Evolutionary conservation across 2,888 invertebrate species (phyloP), one percentile per base, ranked within the genome.

Genomic region (Boloria selene): DNA sequence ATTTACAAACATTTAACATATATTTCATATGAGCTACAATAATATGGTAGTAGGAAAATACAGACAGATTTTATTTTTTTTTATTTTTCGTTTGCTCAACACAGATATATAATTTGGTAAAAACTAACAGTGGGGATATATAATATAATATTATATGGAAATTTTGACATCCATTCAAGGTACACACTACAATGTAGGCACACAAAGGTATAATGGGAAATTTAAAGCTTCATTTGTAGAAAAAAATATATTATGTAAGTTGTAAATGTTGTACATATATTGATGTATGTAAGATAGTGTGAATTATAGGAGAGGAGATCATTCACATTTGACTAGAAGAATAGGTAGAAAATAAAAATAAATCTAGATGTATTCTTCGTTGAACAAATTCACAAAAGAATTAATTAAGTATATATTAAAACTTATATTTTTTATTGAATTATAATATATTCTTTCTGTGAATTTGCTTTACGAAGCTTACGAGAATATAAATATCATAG

Each of bases 141-240:
- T 18, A 52, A 52, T 52, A 44, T 52, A 42, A n/a, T 44, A 22
- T 16, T 22, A 53, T 42, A 50, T 65, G 44, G 52, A 47, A 54
- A 58, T 47, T 63, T 62, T 58, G 58, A 53, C 61, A 66, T 54
- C 47, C 62, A 58, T 67, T 55, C 60, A 42, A 64, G 63, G 63
- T 67, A 60, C 62, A 60, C 53, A 60, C 67, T 67, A 67, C 67
- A 67, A 60, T 67, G 68, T 72, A 74, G 74, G 74, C 74, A 74
- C 73, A 72, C 67, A 69, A 69, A 70, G 74, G 72, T 72, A 66
- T 69, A 65, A 72, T 71, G 70, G 68, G 61, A 64, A 74, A 67
- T 72, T 73, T 74, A 74, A 73, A 73, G 74, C 73, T 73, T 74
- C 65, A 62, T 64, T 73, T 71, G 64, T 70, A 64, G 63, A 70